Evolutionary conservation across 35 echinoderm and acorn worm genomes (phyloP).

Genomic region (Ptychodera flava): DNA sequence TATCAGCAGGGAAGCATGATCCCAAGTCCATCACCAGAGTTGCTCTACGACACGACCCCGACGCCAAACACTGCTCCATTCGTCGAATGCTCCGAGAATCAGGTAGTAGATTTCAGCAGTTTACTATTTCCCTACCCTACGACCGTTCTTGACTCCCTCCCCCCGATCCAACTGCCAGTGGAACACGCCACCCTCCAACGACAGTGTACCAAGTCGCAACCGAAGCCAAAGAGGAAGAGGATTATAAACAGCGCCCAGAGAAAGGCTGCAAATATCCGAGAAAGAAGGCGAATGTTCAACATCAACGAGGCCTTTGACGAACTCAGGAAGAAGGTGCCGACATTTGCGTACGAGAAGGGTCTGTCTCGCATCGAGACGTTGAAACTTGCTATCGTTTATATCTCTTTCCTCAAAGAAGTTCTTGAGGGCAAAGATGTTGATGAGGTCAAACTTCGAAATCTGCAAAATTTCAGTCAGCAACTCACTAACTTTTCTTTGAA

Average conservation of each 20-base stretch:
- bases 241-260: slow-evolving; percentile 59
- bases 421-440: slow-evolving; percentile 28
- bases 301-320: slow-evolving; percentile 93
- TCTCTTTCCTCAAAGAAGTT: slow-evolving; percentile 55
- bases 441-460: slow-evolving; percentile 6
- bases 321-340: slow-evolving; percentile 64
- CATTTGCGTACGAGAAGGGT: slow-evolving; percentile 51
- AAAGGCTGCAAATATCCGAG: slow-evolving; percentile 88
- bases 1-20: no score
- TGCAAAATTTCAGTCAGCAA: no score
- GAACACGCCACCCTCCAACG: not conserved
- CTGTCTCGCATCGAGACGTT: slow-evolving; percentile 83
- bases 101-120: not conserved
- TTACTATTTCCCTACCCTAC: not conserved
- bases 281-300: slow-evolving; percentile 74
- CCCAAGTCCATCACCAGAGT: no score
- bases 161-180: not conserved
- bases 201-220: not conserved
- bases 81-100: not conserved
- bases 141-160: not conserved
- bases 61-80: not conserved
- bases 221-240: slow-evolving; percentile 41
- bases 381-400: slow-evolving; percentile 72
- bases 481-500: no score
- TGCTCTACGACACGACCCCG: no score